Evolutionary conservation across 2,113 vertebrate genomes (phyloP).

Genomic region (Haplochromis vanheusdeni): DNA sequence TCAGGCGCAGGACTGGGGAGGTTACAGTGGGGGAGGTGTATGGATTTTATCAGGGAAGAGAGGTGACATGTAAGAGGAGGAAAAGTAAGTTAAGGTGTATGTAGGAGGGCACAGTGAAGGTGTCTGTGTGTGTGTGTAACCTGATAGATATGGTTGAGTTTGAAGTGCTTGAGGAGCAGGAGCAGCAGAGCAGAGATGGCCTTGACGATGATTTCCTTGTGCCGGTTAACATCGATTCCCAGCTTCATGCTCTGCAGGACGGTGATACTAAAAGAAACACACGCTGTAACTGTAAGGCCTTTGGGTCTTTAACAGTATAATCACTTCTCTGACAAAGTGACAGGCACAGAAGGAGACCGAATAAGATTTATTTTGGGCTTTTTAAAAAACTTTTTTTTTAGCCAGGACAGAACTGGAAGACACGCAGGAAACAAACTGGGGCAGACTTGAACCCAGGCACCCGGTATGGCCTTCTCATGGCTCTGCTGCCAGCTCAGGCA

Average conservation of each 20-base stretch:
- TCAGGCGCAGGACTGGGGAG: background rate
- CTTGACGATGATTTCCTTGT: constrained; percentile 97
- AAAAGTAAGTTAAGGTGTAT: background rate
- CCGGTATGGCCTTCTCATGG: fast-evolving
- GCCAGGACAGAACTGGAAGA: background rate
- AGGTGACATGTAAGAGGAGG: background rate
- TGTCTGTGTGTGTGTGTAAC: constrained; percentile 51
- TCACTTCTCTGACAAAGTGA: background rate
- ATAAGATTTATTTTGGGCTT: background rate
- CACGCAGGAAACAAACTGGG: fast-evolving
- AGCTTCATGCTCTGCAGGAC: constrained; percentile 98
- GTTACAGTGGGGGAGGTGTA: background rate
- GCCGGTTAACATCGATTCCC: constrained; percentile 93
- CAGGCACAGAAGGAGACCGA: background rate
- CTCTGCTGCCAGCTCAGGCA: background rate
- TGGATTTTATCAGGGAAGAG: background rate
- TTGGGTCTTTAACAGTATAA: background rate
- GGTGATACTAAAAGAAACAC: constrained; percentile 75
- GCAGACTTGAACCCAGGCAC: background rate
- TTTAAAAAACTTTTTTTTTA: background rate
- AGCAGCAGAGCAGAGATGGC: constrained; percentile 87
- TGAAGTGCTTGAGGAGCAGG: constrained; percentile 93
- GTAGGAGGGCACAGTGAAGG: background rate
- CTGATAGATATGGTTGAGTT: constrained; percentile 96
- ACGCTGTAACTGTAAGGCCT: background rate